Evolutionary conservation across 2,113 vertebrate genomes (phyloP).

Genomic region (Gymnogyps californianus): DNA sequence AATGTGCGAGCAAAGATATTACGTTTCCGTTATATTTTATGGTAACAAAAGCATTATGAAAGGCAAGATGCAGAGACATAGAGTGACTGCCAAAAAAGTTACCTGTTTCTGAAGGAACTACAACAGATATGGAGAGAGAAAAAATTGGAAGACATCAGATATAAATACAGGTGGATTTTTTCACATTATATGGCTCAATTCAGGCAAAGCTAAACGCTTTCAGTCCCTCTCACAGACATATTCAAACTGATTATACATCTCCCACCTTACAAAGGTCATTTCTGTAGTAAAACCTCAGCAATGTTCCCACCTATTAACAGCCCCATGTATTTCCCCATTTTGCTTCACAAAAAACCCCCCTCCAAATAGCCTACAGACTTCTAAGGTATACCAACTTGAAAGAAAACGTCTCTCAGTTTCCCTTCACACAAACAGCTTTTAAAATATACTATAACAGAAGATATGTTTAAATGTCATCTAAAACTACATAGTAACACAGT

Average conservation of each 20-base stretch:
- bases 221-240: neutral
- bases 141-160: conserved; percentile 71
- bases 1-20: neutral
- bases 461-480: neutral
- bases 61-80: conserved; percentile 51
- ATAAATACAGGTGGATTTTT: conserved; percentile 34
- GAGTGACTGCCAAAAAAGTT: conserved; percentile 46
- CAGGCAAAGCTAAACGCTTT: neutral
- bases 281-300: neutral
- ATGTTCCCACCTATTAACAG: neutral
- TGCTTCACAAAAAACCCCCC: neutral
- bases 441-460: neutral
- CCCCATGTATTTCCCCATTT: neutral
- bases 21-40: neutral
- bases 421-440: neutral
- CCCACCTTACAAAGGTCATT: neutral
- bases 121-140: conserved; percentile 55
- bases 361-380: neutral
- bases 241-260: neutral
- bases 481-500: neutral
- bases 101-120: conserved; percentile 70
- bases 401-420: neutral
- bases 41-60: conserved; percentile 31
- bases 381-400: neutral
- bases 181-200: neutral